These are phyloP conservation scores for Craterocephalus amniculus DNA, from an alignment of 2,797 vertebrate genomes.

Conservation along the genomic window DNA sequence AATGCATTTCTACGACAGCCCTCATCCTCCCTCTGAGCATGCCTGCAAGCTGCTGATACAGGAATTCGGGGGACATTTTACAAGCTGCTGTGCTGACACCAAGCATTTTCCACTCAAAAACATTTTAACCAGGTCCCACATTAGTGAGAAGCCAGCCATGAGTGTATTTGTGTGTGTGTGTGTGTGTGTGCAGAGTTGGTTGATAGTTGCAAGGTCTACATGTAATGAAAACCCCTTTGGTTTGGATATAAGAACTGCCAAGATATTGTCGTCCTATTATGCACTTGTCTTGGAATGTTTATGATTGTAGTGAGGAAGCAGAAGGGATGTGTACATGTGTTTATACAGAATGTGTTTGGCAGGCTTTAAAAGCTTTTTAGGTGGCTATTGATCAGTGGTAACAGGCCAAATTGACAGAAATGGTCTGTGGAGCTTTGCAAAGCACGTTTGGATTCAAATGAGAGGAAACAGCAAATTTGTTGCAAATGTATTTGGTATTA, in stretches of 20 bases:
- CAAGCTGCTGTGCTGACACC: slow-evolving; percentile 64
- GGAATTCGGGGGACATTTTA: slow-evolving; percentile 64
- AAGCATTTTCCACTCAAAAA: slow-evolving; percentile 68
- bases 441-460: slow-evolving; percentile 14
- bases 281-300: slow-evolving; percentile 71
- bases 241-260: slow-evolving; percentile 66
- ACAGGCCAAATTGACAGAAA: slow-evolving; percentile 48
- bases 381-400: slow-evolving; percentile 66
- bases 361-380: slow-evolving; percentile 38
- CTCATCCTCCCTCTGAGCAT: slow-evolving; percentile 16
- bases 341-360: neutral
- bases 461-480: slow-evolving; percentile 35
- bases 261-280: slow-evolving; percentile 66
- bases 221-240: slow-evolving; percentile 71
- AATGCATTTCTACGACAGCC: slow-evolving; percentile 39
- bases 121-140: slow-evolving; percentile 71
- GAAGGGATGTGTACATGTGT: slow-evolving; percentile 25
- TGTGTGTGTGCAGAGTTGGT: slow-evolving; percentile 12
- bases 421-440: slow-evolving; percentile 22
- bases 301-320: slow-evolving; percentile 62
- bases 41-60: slow-evolving; percentile 64
- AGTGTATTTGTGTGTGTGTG: slow-evolving; percentile 27
- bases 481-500: slow-evolving; percentile 1
- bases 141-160: slow-evolving; percentile 59
- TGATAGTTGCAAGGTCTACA: slow-evolving; percentile 51